Evolutionary conservation across 2,888 invertebrate species (phyloP).

Genomic region (Coenonympha glycerion): DNA sequence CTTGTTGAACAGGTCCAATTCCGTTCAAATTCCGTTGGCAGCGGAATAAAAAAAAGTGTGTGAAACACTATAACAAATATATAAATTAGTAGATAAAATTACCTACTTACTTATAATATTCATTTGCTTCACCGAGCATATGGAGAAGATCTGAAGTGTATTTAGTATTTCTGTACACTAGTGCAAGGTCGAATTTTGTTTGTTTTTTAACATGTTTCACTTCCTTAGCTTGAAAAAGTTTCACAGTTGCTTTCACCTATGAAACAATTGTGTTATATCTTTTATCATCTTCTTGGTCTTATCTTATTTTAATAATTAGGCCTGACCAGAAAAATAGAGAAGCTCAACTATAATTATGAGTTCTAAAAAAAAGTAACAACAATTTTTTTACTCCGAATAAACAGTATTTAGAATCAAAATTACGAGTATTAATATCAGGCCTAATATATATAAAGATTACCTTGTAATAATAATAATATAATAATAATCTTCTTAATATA

Average conservation of each 20-base stretch:
- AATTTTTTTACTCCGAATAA: too few species aligned
- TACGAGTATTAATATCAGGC: too few species aligned
- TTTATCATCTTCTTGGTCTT: neutral
- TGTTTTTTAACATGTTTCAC: constrained; percentile 51
- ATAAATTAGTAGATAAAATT: neutral
- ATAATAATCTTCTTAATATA: too few species aligned
- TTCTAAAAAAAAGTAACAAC: too few species aligned
- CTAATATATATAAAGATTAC: too few species aligned
- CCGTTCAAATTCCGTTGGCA: too few species aligned
- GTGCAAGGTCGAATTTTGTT: constrained; percentile 51
- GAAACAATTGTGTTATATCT: constrained; percentile 23
- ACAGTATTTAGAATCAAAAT: too few species aligned
- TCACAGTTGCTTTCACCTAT: constrained; percentile 56
- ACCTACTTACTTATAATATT: constrained; percentile 51
- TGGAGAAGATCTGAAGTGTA: constrained; percentile 48
- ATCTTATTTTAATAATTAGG: neutral
- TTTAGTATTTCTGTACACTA: constrained; percentile 56
- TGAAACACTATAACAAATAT: neutral
- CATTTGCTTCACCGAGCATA: constrained; percentile 42
- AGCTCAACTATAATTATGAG: too few species aligned
- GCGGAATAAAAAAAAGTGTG: too few species aligned
- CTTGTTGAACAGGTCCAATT: too few species aligned
- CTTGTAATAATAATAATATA: too few species aligned
- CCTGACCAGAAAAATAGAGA: neutral
- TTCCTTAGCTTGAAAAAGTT: constrained; percentile 55